phyloP scores from a whole-genome alignment of 2,797 vertebrate species.

The Austrolebias charrua region DNA sequence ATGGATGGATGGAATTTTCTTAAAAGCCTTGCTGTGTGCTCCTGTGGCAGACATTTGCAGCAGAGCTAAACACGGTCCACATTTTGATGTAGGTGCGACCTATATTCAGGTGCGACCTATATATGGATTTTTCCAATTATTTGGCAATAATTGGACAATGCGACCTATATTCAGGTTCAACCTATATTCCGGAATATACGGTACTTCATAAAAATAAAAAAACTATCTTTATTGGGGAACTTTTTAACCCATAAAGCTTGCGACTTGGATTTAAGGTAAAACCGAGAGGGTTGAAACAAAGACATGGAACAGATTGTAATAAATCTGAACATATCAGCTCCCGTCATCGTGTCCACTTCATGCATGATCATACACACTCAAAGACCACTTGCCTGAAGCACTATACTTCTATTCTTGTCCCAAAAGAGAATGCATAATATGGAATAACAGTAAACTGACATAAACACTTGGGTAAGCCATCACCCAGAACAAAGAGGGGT shows the following conservation, averaged over 20 bases:
- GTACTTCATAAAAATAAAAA: no score
- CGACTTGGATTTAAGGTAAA: not conserved
- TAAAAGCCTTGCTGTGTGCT: no score
- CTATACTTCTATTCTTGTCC: not conserved
- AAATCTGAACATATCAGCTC: conserved; percentile 31
- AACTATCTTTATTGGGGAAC: no score
- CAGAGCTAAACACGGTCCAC: no score
- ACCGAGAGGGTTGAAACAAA: not conserved
- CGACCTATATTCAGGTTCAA: no score
- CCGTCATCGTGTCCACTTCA: conserved; percentile 25
- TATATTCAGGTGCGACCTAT: no score
- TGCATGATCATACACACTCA: conserved; percentile 16
- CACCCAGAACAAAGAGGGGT: conserved; percentile 28
- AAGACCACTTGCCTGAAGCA: conserved; percentile 8
- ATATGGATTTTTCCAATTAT: no score
- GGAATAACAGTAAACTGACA: conserved; percentile 5
- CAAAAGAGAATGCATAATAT: conserved; percentile 13
- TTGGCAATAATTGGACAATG: no score
- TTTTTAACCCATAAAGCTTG: not conserved
- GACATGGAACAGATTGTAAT: conserved; percentile 5
- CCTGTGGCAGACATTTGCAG: no score
- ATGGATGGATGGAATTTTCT: no score
- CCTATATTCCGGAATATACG: no score
- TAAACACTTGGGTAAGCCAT: conserved; percentile 25
- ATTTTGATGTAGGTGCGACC: no score